A percentile compares a stretch with the other conserved stretches of the same genome.
Evolutionary conservation across 2,888 invertebrate genomes (phyloP).

Genomic region (Charanyca ferruginea): DNA sequence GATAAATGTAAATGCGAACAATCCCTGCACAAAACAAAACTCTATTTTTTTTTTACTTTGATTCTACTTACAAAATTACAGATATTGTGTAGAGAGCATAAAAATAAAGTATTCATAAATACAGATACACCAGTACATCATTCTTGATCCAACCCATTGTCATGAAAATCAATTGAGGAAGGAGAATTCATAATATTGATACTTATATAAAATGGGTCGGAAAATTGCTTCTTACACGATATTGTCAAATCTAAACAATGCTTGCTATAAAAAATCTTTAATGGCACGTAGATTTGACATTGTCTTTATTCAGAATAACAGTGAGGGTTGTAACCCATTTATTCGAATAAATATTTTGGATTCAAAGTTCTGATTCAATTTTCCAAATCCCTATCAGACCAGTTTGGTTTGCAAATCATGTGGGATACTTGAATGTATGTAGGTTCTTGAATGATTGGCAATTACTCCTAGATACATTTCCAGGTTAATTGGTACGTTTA

Average conservation of each 20-base stretch:
- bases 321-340: neutral
- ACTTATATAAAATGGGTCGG: constrained; percentile 42
- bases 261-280: neutral
- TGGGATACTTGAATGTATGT: constrained; percentile 17
- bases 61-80: neutral
- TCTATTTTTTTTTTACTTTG: neutral
- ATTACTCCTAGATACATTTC: constrained; percentile 34
- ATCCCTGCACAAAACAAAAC: too few species aligned
- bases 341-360: neutral
- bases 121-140: neutral
- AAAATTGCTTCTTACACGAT: constrained; percentile 30
- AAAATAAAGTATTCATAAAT: neutral
- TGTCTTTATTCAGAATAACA: neutral
- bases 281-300: constrained; percentile 6
- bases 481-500: constrained; percentile 49
- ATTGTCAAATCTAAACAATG: constrained; percentile 5
- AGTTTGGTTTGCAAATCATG: constrained; percentile 24
- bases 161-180: constrained; percentile 52
- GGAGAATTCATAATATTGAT: constrained; percentile 33
- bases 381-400: constrained; percentile 6
- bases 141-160: constrained; percentile 9
- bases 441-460: constrained; percentile 21
- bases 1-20: too few species aligned
- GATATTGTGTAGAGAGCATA: neutral
- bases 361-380: too few species aligned